Evolutionary conservation across 2,797 vertebrate species (phyloP).

Genomic region (Chiloscyllium punctatum): DNA sequence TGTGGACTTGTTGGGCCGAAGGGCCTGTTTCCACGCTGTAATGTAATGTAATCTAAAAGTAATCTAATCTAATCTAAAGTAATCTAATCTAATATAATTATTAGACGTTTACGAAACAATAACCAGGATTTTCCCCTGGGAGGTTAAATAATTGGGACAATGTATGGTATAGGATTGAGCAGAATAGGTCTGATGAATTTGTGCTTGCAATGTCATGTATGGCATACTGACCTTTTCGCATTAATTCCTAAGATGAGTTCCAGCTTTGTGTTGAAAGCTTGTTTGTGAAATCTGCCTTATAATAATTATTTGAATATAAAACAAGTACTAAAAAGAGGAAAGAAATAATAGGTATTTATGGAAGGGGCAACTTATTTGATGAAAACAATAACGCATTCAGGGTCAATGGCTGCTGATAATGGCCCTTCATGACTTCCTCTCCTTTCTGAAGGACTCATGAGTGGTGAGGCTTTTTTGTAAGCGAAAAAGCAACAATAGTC

Average conservation of each 20-base stretch:
- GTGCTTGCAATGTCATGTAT: background rate
- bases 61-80: too few species aligned
- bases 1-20: too few species aligned
- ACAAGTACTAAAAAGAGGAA: background rate
- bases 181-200: background rate
- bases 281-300: too few species aligned
- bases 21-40: too few species aligned
- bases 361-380: background rate
- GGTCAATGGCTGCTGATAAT: background rate
- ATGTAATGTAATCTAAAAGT: too few species aligned
- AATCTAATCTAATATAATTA: constrained; percentile 1
- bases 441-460: background rate
- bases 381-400: background rate
- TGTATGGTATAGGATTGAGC: background rate
- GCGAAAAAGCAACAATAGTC: background rate
- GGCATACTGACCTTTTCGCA: background rate
- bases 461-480: background rate
- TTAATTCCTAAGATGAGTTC: background rate
- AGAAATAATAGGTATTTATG: background rate
- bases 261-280: background rate
- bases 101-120: background rate
- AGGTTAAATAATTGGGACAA: background rate
- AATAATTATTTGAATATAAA: background rate
- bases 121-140: background rate
- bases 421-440: background rate